Evolutionary conservation across 2,797 vertebrate species (phyloP).

Genomic region (Phataginus tricuspis): DNA sequence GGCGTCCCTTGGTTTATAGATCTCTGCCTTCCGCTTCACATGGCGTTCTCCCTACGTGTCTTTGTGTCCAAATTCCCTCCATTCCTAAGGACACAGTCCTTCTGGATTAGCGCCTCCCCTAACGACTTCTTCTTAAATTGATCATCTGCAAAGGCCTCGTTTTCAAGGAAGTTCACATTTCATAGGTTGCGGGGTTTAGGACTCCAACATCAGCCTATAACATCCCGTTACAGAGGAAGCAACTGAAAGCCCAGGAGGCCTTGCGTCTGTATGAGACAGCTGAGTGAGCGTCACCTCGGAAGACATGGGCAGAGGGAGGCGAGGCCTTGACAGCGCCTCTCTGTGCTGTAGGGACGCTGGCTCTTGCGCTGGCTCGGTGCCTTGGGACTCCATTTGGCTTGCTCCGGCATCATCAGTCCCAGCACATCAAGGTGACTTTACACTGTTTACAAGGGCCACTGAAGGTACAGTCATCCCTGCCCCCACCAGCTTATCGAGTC

Average conservation of each 20-base stretch:
- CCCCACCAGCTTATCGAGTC: slow-evolving; percentile 63
- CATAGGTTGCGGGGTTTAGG: neutral
- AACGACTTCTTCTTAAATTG: neutral
- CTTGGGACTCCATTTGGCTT: neutral
- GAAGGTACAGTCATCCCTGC: slow-evolving; percentile 16
- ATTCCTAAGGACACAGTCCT: neutral
- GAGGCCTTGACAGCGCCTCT: neutral
- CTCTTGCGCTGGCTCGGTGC: neutral
- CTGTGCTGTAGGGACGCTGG: rapidly evolving
- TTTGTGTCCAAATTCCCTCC: neutral
- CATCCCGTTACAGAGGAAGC: neutral
- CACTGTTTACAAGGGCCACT: slow-evolving; percentile 65
- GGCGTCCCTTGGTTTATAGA: too few species aligned
- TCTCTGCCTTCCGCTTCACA: neutral
- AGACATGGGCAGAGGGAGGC: neutral
- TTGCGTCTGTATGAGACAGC: neutral
- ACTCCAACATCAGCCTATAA: neutral
- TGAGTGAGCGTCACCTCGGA: neutral
- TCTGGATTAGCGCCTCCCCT: neutral
- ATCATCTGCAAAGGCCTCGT: neutral
- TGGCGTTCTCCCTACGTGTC: rapidly evolving
- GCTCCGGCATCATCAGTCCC: slow-evolving; percentile 12
- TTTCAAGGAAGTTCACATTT: neutral
- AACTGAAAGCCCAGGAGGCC: neutral
- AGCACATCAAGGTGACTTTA: slow-evolving; percentile 79